Base-by-base conservation (phyloP, 2,888 invertebrate species). In the Plemyria rubiginata region DNA sequence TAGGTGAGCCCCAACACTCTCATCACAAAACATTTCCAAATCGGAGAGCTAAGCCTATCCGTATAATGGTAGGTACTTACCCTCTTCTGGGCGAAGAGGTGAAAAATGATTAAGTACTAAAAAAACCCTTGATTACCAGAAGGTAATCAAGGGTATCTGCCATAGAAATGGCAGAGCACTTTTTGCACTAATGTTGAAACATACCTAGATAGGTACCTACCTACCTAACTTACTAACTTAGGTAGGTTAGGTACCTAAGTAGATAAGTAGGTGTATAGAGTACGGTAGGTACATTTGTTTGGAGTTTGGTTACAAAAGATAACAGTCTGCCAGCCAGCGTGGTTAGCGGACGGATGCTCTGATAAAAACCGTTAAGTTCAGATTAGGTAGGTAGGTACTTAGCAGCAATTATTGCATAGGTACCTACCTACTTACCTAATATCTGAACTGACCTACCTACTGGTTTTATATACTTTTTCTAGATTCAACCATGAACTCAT, bases 281-380 rank as follows among this genome's bases (percentile, higher is more conserved):
- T n/a, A n/a, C 22, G 22, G 12, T 29, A 48, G 4, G n/a, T n/a
- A n/a, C n/a, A n/a, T 32, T 36, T 15, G 4, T 32, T 15, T 48
- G 22, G 28, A 48, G 49, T 29, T 49, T 29, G n/a, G 41, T 13
- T 41, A n/a, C n/a, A 5, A 51, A 51, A 40, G 41, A 16, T 54
- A 28, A 16, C 45, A 51, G 41, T 32, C 52, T 55, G 58, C 56
- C 50, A 66, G 66, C 68, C 49, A n/a, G n/a, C n/a, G 54, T 46
- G 56, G 60, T 66, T 40, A 65, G 60, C 79, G 75, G 77, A 79
- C 77, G 80, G 81, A 80, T 73, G 74, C 68, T 54, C 57, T 65
- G 82, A 81, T 80, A 80, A 68, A 54, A 50, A 63, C 6, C 2
- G 62, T 70, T 22, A 22, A 22, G 53, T 62, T 41, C 58, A 54